Percentiles rank a stretch among this genome's conserved stretches.
phyloP scores from a whole-genome alignment of 1,140 invertebrate species.

The Lysiphlebus fabarum region DNA sequence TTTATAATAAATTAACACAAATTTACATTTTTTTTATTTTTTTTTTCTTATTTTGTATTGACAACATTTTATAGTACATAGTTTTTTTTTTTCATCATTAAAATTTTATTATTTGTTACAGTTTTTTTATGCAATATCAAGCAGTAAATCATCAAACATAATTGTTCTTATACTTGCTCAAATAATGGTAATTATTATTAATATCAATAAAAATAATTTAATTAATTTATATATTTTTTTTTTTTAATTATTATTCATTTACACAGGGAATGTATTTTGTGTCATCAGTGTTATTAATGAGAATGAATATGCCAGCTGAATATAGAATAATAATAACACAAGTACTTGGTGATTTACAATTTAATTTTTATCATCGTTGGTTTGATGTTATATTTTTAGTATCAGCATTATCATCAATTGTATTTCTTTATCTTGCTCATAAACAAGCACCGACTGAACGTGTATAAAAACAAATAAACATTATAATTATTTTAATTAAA shows the following conservation, averaged over 20 bases:
- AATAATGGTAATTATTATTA: slow-evolving; percentile 83
- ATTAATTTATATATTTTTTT: not conserved
- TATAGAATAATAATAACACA: slow-evolving; percentile 97
- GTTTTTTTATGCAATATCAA: slow-evolving; percentile 99
- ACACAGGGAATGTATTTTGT: slow-evolving; percentile 99
- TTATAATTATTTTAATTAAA: slow-evolving; percentile 1
- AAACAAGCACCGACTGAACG: slow-evolving; percentile 69
- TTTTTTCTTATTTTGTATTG: too few species aligned
- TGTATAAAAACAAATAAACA: slow-evolving; percentile 33
- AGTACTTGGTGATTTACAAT: slow-evolving; percentile 96
- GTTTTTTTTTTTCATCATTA: slow-evolving; percentile 21
- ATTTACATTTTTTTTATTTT: not conserved
- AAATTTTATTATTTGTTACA: slow-evolving; percentile 51
- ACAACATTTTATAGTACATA: slow-evolving; percentile 4
- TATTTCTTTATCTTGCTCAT: slow-evolving; percentile 92
- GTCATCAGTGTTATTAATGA: slow-evolving; percentile 93
- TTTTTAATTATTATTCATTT: slow-evolving; percentile 34
- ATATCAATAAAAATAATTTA: not conserved
- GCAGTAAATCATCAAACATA: slow-evolving; percentile 97
- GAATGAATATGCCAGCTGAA: slow-evolving; percentile 99
- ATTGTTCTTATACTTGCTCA: slow-evolving; percentile 96
- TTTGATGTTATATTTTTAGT: slow-evolving; percentile 99
- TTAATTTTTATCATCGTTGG: slow-evolving; percentile 99
- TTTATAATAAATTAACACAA: slow-evolving; percentile 1
- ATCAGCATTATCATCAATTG: slow-evolving; percentile 92